Base-by-base conservation (phyloP, 2,797 vertebrate species). In the Aldrovandia affinis region DNA sequence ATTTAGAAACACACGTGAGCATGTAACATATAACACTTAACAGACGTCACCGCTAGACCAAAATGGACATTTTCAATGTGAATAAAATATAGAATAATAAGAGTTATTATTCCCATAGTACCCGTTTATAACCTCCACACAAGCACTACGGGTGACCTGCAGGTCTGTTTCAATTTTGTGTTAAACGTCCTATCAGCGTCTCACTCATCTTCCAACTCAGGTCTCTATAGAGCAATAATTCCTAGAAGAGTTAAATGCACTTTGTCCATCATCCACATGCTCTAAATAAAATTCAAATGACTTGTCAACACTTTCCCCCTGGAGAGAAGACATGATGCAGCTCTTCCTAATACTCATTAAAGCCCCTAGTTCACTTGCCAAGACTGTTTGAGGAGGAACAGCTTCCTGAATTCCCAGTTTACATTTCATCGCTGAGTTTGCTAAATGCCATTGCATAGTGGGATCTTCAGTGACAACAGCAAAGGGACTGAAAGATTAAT, bases 231-330 rank as follows among this genome's bases (percentile, higher is more conserved):
- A 73, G 36, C 73, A 44, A 47, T 77, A 44, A 44, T 39, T 47
- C 73, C 42, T 9, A 39, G n/a, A 70, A n/a, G 73, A 77, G 73
- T n/a, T 9, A 9, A 77, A 77, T 10, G 25, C 42, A 44, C 73
- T 77, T 20, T 14, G 20, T 44, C 73, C 22, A n/a, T 47, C 73
- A 77, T n/a, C 47, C 73, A 77, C 73, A 44, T 22, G 22, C 73
- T 77, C 22, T 25, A 44, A 77, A 77, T 77, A 77, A 77, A 77
- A 77, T 77, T 77, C 73, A 77, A 39, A 14, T 7, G 68, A 77
- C 73, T 12, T 77, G 39, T 77, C 73, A 77, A 47, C 73, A 77
- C 73, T 25, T 77, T 44, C 3, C 73, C 73, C 42, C 42, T 47
- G 73, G 73, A 77, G 73, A 47, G 10, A 77, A 77, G 20, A 47